These are phyloP conservation scores for Argopecten irradians DNA, from an alignment of 1,140 invertebrate species.

Conservation along the genomic window DNA sequence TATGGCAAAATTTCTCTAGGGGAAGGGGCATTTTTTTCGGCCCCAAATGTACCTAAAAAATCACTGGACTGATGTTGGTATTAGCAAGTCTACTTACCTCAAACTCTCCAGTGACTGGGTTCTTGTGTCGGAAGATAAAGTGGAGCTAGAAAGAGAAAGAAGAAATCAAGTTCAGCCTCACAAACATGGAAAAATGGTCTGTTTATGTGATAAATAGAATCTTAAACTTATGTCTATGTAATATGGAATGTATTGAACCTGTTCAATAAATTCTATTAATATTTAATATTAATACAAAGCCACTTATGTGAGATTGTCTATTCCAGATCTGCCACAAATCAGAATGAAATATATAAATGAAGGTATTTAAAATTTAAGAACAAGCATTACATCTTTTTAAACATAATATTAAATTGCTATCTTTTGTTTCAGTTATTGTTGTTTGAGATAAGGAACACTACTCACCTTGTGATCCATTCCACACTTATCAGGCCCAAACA, in stretches of 20 bases:
- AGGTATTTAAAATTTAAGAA: neutral
- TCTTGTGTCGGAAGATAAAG: slow-evolving; percentile 98
- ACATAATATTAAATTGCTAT: no score
- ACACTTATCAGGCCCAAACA: slow-evolving; percentile 99
- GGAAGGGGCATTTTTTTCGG: no score
- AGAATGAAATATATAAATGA: neutral
- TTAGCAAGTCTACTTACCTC: slow-evolving; percentile 77
- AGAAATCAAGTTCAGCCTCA: slow-evolving; percentile 25
- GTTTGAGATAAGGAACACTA: neutral
- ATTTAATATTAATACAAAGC: slow-evolving; percentile 34
- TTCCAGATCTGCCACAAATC: neutral
- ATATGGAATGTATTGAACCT: no score
- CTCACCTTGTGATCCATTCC: slow-evolving; percentile 92
- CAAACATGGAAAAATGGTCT: no score
- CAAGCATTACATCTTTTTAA: neutral
- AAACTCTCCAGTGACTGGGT: slow-evolving; percentile 92
- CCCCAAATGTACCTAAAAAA: no score
- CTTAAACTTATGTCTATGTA: no score
- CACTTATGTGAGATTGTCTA: slow-evolving; percentile 23
- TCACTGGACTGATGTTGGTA: no score
- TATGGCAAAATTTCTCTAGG: no score
- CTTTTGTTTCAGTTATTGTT: no score
- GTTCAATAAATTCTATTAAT: no score
- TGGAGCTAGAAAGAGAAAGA: slow-evolving; percentile 84
- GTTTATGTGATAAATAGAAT: no score